These are phyloP conservation scores for Oligia fasciuncula DNA, from an alignment of 2,888 invertebrate species.

Conservation along the genomic window DNA sequence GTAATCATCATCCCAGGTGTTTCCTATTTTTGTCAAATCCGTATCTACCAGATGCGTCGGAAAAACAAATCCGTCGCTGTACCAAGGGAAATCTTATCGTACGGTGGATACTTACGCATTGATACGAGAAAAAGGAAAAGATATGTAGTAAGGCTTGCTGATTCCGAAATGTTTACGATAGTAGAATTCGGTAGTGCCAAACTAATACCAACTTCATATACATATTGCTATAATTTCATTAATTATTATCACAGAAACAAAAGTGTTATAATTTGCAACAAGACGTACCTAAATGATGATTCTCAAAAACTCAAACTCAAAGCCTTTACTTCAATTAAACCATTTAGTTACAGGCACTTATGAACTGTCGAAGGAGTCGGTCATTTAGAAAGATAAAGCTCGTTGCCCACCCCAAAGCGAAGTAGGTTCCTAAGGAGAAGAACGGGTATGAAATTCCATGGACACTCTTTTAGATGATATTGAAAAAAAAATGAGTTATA, in stretches of 20 bases:
- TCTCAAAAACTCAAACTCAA: not conserved
- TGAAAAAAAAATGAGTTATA: not conserved
- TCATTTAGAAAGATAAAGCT: not conserved
- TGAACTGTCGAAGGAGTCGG: not conserved
- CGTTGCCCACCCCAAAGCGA: not conserved
- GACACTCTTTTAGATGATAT: not conserved
- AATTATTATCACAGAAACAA: no score
- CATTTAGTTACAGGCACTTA: not conserved
- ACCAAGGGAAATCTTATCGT: conserved; percentile 47
- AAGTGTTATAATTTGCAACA: not conserved
- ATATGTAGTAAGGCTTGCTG: not conserved
- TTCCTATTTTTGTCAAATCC: conserved; percentile 31
- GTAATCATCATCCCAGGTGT: conserved; percentile 14
- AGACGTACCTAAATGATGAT: not conserved
- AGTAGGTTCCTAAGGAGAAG: not conserved
- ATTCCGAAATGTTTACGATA: conserved; percentile 8
- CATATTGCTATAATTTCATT: not conserved
- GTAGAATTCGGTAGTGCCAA: not conserved
- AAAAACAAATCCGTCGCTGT: conserved; percentile 29
- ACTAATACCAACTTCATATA: not conserved
- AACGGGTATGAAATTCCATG: not conserved
- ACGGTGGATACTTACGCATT: conserved; percentile 16
- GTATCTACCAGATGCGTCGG: conserved; percentile 35
- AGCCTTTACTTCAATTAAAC: no score
- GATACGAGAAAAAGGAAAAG: conserved; percentile 1